Percentiles rank a stretch among this genome's conserved stretches.
phyloP scores from a whole-genome alignment of 2,888 invertebrate genomes.

The Eristalinus aeneus region DNA sequence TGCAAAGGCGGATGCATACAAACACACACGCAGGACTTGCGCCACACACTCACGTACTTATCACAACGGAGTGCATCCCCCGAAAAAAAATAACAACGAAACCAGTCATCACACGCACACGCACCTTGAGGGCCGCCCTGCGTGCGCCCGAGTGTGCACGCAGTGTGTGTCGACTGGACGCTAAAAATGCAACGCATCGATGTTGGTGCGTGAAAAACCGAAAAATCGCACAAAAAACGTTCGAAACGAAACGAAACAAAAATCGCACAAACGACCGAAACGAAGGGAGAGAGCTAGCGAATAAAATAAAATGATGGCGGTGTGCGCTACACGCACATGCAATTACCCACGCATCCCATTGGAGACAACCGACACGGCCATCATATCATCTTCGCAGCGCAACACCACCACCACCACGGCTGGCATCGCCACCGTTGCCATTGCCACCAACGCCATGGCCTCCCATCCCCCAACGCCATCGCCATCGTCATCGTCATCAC shows the following conservation, averaged over 20 bases:
- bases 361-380: conserved; percentile 56
- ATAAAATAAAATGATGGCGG: conserved; percentile 71
- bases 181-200: conserved; percentile 70
- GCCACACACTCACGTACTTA: background rate
- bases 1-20: conserved; percentile 23
- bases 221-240: conserved; percentile 66
- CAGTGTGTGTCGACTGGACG: conserved; percentile 33
- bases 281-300: conserved; percentile 63
- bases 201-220: conserved; percentile 70
- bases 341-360: conserved; percentile 70
- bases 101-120: conserved; percentile 53
- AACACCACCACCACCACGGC: conserved; percentile 1
- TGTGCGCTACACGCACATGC: conserved; percentile 70
- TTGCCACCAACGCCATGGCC: background rate
- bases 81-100: background rate
- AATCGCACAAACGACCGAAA: conserved; percentile 59
- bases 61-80: conserved; percentile 46
- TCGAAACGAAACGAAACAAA: conserved; percentile 60
- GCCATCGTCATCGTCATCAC: background rate
- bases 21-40: background rate
- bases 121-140: conserved; percentile 30
- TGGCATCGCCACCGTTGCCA: background rate
- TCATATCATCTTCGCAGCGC: conserved; percentile 32
- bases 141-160: background rate
- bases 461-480: background rate